Base-by-base conservation (phyloP, 2,888 invertebrate species). In the Apeira syringaria region DNA sequence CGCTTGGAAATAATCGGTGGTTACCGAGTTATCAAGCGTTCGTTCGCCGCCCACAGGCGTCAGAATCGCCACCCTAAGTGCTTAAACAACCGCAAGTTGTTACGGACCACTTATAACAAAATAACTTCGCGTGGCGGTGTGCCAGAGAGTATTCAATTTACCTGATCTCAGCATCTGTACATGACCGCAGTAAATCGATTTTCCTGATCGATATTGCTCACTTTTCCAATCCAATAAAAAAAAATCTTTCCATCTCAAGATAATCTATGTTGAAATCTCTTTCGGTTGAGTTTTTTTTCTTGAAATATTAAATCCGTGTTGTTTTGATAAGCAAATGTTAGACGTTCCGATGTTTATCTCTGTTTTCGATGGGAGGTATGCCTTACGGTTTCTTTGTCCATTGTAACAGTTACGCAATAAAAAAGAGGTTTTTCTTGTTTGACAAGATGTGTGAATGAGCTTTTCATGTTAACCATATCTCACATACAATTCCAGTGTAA, bases 1-100 rank as follows among this genome's bases (percentile, higher is more conserved):
- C 59, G 61, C 60, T 71, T 45, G 42, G 59, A 55, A 64, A 62
- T 65, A 61, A 61, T 53, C 50, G 47, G 51, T 38, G 49, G 54
- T 53, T 50, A 44, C 20, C 30, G 33, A 37, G 54, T 53, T 50
- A 44, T 13, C 30, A 37, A 37, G 30, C 26, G 30, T 29, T 37
- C 9, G 9, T 27, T 27, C 26, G 30, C 22, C 25, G 36, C 39
- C 29, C 32, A 8, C 35, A 31, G 49, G 36, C 47, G 30, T 38
- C 43, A 47, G 43, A 45, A 47, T 46, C 13, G 49, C 43, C 24
- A 48, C 46, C 38, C 34, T 39, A 39, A 35, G 18, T 28, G 28
- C 36, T 36, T 20, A 31, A 22, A 43, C 45, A 26, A 40, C 38
- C 31, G 13, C 25, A 32, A 37, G 29, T 38, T 31, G 38, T 32